Evolutionary conservation across 1,140 invertebrate species (phyloP).

Genomic region (Drosophila parabipectinata): DNA sequence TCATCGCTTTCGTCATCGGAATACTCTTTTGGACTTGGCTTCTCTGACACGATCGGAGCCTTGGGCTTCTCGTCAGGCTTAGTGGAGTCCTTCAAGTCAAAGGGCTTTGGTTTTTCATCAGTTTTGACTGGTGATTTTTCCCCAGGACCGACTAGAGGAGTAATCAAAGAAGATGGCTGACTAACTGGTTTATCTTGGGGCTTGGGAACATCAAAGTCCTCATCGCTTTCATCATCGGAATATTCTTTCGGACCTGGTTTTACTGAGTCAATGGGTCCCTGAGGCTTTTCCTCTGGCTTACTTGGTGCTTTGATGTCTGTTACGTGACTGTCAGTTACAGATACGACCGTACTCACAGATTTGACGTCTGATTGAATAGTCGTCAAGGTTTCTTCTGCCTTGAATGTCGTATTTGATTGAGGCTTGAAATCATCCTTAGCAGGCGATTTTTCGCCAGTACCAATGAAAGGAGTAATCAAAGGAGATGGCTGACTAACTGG

Average conservation of each 20-base stretch:
- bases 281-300: neutral
- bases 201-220: neutral
- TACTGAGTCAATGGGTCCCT: neutral
- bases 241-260: neutral
- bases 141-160: neutral
- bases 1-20: slow-evolving; percentile 12
- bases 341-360: neutral
- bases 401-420: neutral
- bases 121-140: neutral
- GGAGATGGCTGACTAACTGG: slow-evolving; percentile 2
- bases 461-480: neutral
- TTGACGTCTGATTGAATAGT: neutral
- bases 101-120: slow-evolving; percentile 11
- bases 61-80: slow-evolving; percentile 27
- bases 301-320: neutral
- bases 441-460: neutral
- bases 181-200: neutral
- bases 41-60: neutral
- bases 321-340: neutral
- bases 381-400: neutral
- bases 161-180: neutral
- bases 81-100: neutral
- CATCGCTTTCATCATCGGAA: neutral
- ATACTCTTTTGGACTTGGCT: slow-evolving; percentile 5
- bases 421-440: neutral